These are phyloP conservation scores for Chloroceryle inda DNA, from an alignment of 2,797 vertebrate species.

Conservation along the genomic window DNA sequence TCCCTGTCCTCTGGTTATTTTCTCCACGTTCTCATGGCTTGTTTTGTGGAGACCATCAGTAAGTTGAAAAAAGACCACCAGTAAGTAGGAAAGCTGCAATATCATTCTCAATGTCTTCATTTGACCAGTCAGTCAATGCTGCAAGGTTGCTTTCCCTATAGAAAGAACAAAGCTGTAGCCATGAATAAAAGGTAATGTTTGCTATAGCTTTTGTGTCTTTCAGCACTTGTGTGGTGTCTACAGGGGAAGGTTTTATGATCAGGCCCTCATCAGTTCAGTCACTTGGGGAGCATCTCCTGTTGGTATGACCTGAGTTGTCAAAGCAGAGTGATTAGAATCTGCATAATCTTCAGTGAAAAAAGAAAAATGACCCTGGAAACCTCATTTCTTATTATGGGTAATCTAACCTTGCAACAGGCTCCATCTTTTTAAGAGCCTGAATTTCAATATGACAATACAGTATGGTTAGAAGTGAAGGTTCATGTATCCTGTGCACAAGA, in stretches of 20 bases:
- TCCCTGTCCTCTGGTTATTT: slow-evolving; percentile 3
- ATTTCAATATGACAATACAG: neutral
- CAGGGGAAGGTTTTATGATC: neutral
- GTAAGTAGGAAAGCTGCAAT: neutral
- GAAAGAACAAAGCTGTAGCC: neutral
- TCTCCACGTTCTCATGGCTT: neutral
- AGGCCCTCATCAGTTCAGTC: neutral
- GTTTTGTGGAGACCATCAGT: neutral
- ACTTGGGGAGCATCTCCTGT: neutral
- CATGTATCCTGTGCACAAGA: neutral
- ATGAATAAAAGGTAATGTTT: neutral
- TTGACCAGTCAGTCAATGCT: neutral
- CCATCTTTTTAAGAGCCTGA: neutral
- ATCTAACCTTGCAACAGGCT: neutral
- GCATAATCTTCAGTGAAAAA: neutral
- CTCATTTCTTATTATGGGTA: neutral
- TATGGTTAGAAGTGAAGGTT: neutral
- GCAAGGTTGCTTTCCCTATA: neutral
- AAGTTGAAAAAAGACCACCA: slow-evolving; percentile 8
- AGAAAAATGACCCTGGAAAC: neutral
- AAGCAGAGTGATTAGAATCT: neutral
- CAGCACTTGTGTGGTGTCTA: neutral
- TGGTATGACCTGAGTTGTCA: neutral
- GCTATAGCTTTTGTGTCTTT: neutral
- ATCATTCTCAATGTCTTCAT: neutral